These are phyloP conservation scores for Ammodytes marinus DNA, from an alignment of 2,113 vertebrate genomes.

Conservation along the genomic window DNA sequence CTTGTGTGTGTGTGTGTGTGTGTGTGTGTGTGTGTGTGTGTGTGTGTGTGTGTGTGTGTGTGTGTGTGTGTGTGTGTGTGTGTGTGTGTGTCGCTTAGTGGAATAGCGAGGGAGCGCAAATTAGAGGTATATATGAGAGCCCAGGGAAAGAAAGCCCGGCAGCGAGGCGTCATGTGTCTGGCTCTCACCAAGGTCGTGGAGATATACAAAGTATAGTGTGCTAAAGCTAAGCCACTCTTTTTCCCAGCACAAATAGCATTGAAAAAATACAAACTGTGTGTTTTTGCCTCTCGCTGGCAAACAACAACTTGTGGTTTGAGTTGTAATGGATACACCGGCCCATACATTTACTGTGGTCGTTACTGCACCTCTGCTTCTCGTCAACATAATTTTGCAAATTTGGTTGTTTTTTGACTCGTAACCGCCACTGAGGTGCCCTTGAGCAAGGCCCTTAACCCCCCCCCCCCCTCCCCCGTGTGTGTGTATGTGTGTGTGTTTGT, in stretches of 20 bases:
- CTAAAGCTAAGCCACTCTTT: background rate
- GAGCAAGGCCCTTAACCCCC: background rate
- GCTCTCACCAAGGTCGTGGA: background rate
- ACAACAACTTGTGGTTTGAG: background rate
- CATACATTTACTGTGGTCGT: too few species aligned
- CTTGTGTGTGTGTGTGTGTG: conserved; percentile 46
- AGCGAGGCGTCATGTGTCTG: conserved; percentile 4
- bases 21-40: conserved; percentile 23
- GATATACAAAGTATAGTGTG: background rate
- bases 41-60: conserved; percentile 36
- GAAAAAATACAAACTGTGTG: background rate
- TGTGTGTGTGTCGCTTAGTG: conserved; percentile 9
- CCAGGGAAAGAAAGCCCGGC: conserved; percentile 11
- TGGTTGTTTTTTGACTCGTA: background rate
- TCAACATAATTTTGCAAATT: too few species aligned
- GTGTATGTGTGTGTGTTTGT: too few species aligned
- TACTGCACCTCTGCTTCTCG: background rate
- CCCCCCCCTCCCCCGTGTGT: too few species aligned
- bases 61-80: conserved; percentile 19
- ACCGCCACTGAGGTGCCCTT: background rate
- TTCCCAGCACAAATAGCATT: background rate
- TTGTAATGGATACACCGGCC: background rate
- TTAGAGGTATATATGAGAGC: conserved; percentile 18
- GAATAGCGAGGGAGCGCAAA: conserved; percentile 24
- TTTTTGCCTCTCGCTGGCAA: too few species aligned